Evolutionary conservation across 2,113 vertebrate species (phyloP).

Genomic region (Cochlearius cochlearius): DNA sequence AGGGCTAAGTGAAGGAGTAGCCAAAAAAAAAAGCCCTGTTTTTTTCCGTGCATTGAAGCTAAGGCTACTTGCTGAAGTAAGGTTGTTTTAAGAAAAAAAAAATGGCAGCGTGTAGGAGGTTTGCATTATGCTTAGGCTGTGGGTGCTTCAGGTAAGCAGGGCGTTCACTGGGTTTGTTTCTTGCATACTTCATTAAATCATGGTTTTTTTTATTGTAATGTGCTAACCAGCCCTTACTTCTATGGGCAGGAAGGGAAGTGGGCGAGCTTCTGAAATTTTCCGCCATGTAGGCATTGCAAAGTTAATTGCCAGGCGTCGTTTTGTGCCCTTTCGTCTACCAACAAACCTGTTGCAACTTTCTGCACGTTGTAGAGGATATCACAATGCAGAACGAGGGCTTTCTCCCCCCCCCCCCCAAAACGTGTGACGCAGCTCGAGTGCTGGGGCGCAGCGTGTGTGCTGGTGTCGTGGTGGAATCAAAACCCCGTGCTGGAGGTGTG

Average conservation of each 20-base stretch:
- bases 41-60: background rate
- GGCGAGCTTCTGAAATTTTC: background rate
- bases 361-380: fast-evolving
- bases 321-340: background rate
- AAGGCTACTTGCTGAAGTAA: background rate
- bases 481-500: background rate
- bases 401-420: background rate
- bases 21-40: background rate
- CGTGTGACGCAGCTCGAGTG: fast-evolving
- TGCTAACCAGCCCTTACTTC: background rate
- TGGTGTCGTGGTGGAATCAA: too few relatives aligned
- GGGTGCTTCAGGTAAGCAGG: background rate
- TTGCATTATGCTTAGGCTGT: background rate
- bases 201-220: fast-evolving
- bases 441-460: background rate
- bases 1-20: background rate
- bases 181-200: background rate
- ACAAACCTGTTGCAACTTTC: background rate
- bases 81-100: background rate
- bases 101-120: fast-evolving
- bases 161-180: background rate
- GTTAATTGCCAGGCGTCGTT: background rate
- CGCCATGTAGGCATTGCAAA: fast-evolving
- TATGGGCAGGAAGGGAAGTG: background rate
- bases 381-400: fast-evolving